Conservation (phyloP, 2,797 vertebrate genomes). For the Serranus cabrilla region DNA sequence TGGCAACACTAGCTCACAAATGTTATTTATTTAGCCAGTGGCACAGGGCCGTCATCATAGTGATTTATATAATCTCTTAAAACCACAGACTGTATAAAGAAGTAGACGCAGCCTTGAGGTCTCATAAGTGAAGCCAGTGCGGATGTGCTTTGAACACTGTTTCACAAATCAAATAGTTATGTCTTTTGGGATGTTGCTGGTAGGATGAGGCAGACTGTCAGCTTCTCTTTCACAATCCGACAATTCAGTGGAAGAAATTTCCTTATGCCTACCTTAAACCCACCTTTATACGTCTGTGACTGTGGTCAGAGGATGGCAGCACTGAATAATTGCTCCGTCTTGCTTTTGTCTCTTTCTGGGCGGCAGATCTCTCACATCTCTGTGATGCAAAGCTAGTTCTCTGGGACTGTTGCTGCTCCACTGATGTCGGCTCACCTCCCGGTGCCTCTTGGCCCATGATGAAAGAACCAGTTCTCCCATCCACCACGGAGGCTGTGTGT, state of each 20-base stretch:
- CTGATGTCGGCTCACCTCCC: conserved; percentile 70
- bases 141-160: too few relatives aligned
- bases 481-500: conserved; percentile 48
- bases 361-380: conserved; percentile 85
- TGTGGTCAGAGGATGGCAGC: conserved; percentile 62
- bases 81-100: too few relatives aligned
- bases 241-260: not conserved
- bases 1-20: not conserved
- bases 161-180: not conserved
- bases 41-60: not conserved
- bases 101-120: too few relatives aligned
- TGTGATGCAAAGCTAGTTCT: conserved; percentile 82
- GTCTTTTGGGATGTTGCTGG: not conserved
- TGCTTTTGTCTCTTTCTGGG: conserved; percentile 60
- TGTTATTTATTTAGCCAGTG: not conserved
- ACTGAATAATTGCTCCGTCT: conserved; percentile 55
- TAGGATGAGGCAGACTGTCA: conserved; percentile 1
- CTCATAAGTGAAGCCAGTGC: too few relatives aligned
- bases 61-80: not conserved
- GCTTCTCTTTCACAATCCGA: not conserved
- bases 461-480: conserved; percentile 70
- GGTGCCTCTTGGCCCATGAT: conserved; percentile 78
- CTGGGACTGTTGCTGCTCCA: conserved; percentile 66
- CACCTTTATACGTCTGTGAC: conserved; percentile 1
- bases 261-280: not conserved